Conservation (phyloP, 2,113 vertebrate genomes). For the Cranoglanis bouderius region DNA sequence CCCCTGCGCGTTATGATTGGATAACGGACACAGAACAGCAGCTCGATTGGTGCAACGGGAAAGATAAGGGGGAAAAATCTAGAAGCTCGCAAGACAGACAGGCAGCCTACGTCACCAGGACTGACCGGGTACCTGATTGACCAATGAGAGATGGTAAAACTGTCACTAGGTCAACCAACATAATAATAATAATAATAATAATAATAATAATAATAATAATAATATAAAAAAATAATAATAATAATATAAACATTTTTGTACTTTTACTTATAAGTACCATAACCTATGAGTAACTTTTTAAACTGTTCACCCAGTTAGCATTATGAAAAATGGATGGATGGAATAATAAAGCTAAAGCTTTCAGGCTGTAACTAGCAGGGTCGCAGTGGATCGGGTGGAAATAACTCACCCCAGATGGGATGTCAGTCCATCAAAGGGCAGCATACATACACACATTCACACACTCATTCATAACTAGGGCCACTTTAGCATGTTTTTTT, state of each 20-base stretch:
- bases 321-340: too few species aligned
- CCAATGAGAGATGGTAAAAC: constrained; percentile 14
- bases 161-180: not conserved
- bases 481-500: not conserved
- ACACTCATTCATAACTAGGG: not conserved
- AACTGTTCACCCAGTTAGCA: not conserved
- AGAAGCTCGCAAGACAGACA: constrained; percentile 62
- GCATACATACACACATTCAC: not conserved
- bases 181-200: not conserved
- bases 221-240: not conserved
- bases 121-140: constrained; percentile 35
- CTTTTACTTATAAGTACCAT: too few species aligned
- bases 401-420: not conserved
- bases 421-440: not conserved
- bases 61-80: constrained; percentile 71
- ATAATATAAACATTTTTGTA: not conserved
- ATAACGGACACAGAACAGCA: not conserved
- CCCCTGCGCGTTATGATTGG: constrained; percentile 62
- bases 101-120: constrained; percentile 44
- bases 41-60: constrained; percentile 62
- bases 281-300: too few species aligned
- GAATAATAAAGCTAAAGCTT: too few species aligned
- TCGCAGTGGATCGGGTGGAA: not conserved
- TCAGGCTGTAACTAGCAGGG: too few species aligned
- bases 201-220: not conserved